phyloP scores from a whole-genome alignment of 2,797 vertebrate genomes.

The Diplodus sargus region DNA sequence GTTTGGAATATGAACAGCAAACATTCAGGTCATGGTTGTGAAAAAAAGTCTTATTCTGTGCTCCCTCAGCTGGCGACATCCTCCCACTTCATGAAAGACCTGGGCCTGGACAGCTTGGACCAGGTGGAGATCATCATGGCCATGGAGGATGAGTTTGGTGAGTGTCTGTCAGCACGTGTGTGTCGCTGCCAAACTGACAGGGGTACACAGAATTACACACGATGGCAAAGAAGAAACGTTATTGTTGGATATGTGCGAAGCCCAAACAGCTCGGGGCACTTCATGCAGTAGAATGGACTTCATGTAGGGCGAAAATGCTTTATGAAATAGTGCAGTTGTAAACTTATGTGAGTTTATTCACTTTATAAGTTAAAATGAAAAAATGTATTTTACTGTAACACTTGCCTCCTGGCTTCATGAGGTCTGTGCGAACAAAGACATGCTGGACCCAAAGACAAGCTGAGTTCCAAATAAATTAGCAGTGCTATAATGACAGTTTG shows the following conservation, averaged over 20 bases:
- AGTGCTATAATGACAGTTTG: too few species aligned
- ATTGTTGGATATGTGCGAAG: neutral
- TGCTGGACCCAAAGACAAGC: too few species aligned
- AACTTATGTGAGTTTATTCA: too few species aligned
- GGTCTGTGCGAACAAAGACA: too few species aligned
- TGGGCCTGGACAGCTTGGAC: slow-evolving; percentile 97
- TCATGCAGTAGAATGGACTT: too few species aligned
- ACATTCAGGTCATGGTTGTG: neutral
- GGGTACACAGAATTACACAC: neutral
- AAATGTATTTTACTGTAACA: too few species aligned
- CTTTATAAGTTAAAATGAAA: too few species aligned
- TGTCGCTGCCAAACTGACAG: neutral
- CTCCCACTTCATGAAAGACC: slow-evolving; percentile 97
- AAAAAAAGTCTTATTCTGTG: neutral
- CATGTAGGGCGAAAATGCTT: too few species aligned
- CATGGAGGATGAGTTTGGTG: slow-evolving; percentile 99
- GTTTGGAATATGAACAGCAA: neutral
- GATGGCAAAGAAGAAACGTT: neutral
- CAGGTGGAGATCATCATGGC: slow-evolving; percentile 99
- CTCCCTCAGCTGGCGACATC: slow-evolving; percentile 84
- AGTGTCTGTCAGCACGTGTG: slow-evolving; percentile 41
- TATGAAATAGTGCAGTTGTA: too few species aligned
- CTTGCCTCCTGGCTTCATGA: too few species aligned
- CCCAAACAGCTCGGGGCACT: too few species aligned
- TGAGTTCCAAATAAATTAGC: too few species aligned